phyloP scores from a whole-genome alignment of 2,797 vertebrate species.

The Coccyzus lansbergi region DNA sequence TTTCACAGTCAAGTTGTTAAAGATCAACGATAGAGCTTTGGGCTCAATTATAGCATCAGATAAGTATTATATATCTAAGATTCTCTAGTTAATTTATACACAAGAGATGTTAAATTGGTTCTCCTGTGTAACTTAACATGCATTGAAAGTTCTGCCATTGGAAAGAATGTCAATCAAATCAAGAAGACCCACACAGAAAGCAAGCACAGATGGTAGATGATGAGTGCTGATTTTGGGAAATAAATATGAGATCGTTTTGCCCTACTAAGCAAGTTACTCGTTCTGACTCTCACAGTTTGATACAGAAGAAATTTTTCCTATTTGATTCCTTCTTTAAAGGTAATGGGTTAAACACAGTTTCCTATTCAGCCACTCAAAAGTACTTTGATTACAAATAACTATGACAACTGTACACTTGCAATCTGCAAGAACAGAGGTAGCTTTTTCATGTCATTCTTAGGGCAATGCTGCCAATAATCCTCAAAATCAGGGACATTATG shows the following conservation, averaged over 20 bases:
- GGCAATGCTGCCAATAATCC: neutral
- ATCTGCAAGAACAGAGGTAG: neutral
- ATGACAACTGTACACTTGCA: neutral
- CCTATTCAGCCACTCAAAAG: neutral
- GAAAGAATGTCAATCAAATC: constrained; percentile 37
- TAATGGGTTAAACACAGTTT: neutral
- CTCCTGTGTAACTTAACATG: constrained; percentile 42
- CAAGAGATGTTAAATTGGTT: constrained; percentile 50
- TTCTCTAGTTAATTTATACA: constrained; percentile 63
- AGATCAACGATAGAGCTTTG: constrained; percentile 30
- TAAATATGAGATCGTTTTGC: neutral
- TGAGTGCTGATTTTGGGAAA: constrained; percentile 35
- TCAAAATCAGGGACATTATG: neutral
- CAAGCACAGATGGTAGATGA: constrained; percentile 49
- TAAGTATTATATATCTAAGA: constrained; percentile 9
- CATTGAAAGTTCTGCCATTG: constrained; percentile 46
- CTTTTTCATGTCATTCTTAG: neutral
- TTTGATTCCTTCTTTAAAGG: neutral
- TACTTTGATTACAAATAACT: neutral
- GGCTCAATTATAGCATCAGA: constrained; percentile 48
- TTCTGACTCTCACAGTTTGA: neutral
- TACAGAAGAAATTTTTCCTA: neutral
- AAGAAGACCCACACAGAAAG: neutral
- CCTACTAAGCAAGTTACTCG: neutral
- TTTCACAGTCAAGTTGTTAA: constrained; percentile 4